These are phyloP conservation scores for Silurus meridionalis DNA, from an alignment of 2,113 vertebrate genomes.

Conservation along the genomic window DNA sequence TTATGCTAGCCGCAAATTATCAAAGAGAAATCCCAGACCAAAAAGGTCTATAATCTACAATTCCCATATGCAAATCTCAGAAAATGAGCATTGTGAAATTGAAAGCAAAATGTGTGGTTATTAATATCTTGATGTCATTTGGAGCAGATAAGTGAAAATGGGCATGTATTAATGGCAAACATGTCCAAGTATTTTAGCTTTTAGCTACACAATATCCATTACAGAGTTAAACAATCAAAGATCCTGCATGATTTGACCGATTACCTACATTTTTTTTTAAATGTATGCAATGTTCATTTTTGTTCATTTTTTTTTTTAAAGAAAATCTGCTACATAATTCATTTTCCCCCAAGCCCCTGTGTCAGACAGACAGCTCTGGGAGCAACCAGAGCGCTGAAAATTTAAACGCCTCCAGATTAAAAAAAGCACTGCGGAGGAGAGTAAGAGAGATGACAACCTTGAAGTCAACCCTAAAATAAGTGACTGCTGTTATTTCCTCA, in stretches of 20 bases:
- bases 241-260: not conserved
- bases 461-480: conserved; percentile 9
- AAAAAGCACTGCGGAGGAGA: not conserved
- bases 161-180: not conserved
- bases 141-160: not conserved
- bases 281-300: not conserved
- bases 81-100: not conserved
- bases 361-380: not conserved
- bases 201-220: not conserved
- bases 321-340: not conserved
- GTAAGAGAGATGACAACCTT: conserved; percentile 16
- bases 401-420: conserved; percentile 19
- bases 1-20: no score
- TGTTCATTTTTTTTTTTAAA: not conserved
- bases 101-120: not conserved
- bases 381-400: conserved; percentile 9
- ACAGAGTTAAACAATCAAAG: not conserved
- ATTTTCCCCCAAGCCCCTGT: not conserved
- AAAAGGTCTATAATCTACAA: not conserved
- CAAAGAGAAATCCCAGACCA: no score
- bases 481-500: conserved; percentile 6
- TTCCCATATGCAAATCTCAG: not conserved
- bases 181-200: not conserved
- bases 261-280: not conserved
- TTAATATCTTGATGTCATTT: not conserved